Percentiles rank a stretch among this genome's conserved stretches.
phyloP scores from a whole-genome alignment of 2,888 invertebrate genomes.

The Eurois occulta region DNA sequence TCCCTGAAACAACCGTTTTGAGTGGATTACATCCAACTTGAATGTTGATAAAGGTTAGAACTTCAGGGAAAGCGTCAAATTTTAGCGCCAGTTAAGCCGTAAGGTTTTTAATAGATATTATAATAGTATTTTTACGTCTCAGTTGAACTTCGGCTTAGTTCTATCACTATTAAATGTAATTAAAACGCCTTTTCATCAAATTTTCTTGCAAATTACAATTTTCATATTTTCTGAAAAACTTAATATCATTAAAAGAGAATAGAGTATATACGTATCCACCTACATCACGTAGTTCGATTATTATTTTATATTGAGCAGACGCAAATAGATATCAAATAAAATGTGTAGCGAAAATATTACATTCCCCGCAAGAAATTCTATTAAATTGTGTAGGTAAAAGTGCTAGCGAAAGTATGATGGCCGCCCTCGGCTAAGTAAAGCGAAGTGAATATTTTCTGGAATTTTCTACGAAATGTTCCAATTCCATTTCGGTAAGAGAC shows the following conservation, averaged over 20 bases:
- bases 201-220: neutral
- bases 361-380: conserved; percentile 81
- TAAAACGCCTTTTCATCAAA: conserved; percentile 20
- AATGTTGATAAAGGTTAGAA: conserved; percentile 71
- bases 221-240: neutral
- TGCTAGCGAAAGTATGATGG: conserved; percentile 87
- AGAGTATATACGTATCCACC: neutral
- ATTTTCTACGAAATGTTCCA: conserved; percentile 90
- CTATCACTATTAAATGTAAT: conserved; percentile 43
- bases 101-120: conserved; percentile 71
- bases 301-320: conserved; percentile 62
- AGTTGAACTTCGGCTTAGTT: conserved; percentile 49
- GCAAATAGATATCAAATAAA: conserved; percentile 72
- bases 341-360: conserved; percentile 76
- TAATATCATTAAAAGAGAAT: neutral
- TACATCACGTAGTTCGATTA: conserved; percentile 34
- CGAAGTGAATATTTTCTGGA: conserved; percentile 89
- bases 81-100: conserved; percentile 68
- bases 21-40: conserved; percentile 70
- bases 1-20: conserved; percentile 67
- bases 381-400: conserved; percentile 85
- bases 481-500: conserved; percentile 91
- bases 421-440: conserved; percentile 86
- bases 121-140: conserved; percentile 66
- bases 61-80: conserved; percentile 69